A percentile compares a stretch with the other conserved stretches of the same genome.
Evolutionary conservation across 2,888 invertebrate species (phyloP).

Genomic region (Drosophila longiperda): DNA sequence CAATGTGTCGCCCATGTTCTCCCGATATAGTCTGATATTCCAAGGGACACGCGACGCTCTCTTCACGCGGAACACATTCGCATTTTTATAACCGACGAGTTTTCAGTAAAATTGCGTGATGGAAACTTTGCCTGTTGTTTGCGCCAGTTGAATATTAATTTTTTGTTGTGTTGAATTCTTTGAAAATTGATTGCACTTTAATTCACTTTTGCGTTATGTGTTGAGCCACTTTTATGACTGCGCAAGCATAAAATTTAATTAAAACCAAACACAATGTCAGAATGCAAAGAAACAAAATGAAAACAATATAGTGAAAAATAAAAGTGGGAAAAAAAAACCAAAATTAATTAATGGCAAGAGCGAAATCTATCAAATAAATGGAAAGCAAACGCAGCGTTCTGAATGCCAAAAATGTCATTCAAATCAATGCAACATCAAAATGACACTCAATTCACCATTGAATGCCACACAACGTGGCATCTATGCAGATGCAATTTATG

Average conservation of each 20-base stretch:
- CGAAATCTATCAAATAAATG: conserved; percentile 21
- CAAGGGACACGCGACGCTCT: neutral
- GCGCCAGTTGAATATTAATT: conserved; percentile 43
- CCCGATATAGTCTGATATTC: conserved; percentile 2
- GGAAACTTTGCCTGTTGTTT: conserved; percentile 39
- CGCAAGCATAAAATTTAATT: conserved; percentile 52
- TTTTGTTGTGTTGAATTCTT: conserved; percentile 16
- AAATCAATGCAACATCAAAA: conserved; percentile 31
- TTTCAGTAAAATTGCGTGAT: neutral
- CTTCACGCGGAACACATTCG: conserved; percentile 11
- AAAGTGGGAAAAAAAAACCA: neutral
- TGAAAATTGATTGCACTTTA: conserved; percentile 43
- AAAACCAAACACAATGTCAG: conserved; percentile 40
- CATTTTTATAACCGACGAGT: conserved; percentile 38
- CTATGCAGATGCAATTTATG: conserved; percentile 11
- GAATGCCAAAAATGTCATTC: conserved; percentile 6
- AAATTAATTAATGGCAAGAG: neutral
- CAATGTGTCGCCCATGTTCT: conserved; percentile 78
- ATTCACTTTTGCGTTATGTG: conserved; percentile 41
- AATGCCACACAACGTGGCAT: conserved; percentile 38
- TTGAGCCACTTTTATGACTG: conserved; percentile 37
- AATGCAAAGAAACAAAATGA: conserved; percentile 28
- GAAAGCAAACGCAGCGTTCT: conserved; percentile 50
- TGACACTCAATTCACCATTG: conserved; percentile 35
- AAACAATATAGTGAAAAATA: conserved; percentile 22